A percentile compares a stretch with the other conserved stretches of the same genome.
These are phyloP conservation scores for Harmothoe impar DNA, from an alignment of 2,888 invertebrate genomes.

Conservation along the genomic window DNA sequence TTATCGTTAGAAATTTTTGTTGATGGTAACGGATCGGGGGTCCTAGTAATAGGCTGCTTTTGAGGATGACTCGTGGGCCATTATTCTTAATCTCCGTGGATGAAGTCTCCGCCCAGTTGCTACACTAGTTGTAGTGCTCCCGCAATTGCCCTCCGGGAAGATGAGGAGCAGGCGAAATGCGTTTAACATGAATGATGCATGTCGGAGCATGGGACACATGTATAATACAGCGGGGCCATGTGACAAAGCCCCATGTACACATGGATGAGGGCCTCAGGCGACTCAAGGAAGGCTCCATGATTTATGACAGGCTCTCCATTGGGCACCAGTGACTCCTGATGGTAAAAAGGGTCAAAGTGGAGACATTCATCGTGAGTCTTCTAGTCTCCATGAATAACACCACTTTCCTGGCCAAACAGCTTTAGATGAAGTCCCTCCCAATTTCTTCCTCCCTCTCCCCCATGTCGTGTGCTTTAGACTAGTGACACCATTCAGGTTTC, in stretches of 20 bases:
- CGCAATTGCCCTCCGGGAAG: conserved; percentile 26
- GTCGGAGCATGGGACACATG: conserved; percentile 14
- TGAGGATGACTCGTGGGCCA: not conserved
- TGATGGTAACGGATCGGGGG: not conserved
- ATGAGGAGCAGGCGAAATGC: not conserved
- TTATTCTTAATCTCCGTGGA: not conserved
- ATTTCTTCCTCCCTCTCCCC: not conserved
- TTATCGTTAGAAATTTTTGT: conserved; percentile 20
- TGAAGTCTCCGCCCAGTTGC: not conserved
- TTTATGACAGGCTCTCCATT: not conserved
- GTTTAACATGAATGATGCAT: conserved; percentile 20
- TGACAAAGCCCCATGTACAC: conserved; percentile 28
- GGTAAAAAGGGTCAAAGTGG: conserved; percentile 10
- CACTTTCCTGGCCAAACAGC: not conserved
- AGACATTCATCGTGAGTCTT: not conserved
- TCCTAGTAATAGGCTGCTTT: not conserved
- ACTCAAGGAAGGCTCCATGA: not conserved
- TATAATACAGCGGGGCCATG: conserved; percentile 15
- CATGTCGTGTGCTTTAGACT: not conserved
- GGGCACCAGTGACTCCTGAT: not conserved
- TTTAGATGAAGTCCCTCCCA: not conserved
- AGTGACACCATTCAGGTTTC: not conserved
- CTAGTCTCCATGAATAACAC: conserved; percentile 26
- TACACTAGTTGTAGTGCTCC: not conserved
- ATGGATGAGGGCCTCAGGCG: not conserved